Evolutionary conservation across 2,797 vertebrate genomes (phyloP).

Genomic region (Anolis apletophallus): DNA sequence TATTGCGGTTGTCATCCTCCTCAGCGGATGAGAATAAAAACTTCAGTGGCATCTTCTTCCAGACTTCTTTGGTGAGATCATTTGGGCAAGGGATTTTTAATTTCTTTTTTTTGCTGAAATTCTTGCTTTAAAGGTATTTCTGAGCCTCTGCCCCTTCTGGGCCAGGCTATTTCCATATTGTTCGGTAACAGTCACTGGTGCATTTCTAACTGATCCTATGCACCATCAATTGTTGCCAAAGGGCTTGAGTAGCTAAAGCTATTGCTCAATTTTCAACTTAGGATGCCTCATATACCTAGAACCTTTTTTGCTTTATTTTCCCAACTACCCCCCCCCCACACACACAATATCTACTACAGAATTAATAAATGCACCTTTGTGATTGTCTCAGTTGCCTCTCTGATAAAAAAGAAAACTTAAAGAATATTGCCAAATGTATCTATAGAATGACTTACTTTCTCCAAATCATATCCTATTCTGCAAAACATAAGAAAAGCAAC

Average conservation of each 20-base stretch:
- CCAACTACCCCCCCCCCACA: background rate
- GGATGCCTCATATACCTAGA: background rate
- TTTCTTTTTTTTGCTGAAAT: no score
- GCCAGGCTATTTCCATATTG: no score
- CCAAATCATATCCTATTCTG: background rate
- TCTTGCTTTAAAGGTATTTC: no score
- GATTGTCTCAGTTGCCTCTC: background rate
- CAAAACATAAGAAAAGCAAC: background rate
- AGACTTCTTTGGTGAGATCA: no score
- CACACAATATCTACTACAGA: background rate
- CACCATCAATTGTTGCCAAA: background rate
- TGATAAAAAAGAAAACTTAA: background rate
- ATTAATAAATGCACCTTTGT: background rate
- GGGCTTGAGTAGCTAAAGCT: background rate
- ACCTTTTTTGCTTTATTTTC: background rate
- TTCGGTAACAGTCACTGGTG: no score
- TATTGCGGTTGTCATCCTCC: no score
- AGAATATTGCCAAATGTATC: background rate
- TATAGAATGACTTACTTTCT: background rate
- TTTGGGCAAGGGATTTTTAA: no score
- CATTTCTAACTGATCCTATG: fast-evolving
- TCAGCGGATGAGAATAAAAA: no score
- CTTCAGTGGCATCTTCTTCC: no score
- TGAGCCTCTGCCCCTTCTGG: no score
- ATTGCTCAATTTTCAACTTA: background rate